Conservation (phyloP, 2,797 vertebrate genomes). For the Tympanoctomys barrerae region DNA sequence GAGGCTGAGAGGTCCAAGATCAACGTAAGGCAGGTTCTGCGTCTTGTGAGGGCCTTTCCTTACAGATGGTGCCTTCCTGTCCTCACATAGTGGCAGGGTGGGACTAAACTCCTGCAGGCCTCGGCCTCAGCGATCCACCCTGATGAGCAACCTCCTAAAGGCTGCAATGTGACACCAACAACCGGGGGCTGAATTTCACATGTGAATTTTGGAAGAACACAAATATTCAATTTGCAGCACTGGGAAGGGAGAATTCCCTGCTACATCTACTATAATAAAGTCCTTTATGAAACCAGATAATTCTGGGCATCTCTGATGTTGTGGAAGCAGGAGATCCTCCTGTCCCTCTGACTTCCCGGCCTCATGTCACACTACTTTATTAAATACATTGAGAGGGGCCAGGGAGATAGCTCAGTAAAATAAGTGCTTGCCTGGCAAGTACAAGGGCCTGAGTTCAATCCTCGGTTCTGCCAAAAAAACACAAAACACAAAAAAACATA, state of each 20-base stretch:
- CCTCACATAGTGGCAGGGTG: background rate
- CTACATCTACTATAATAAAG: slow-evolving; percentile 15
- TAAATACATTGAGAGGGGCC: background rate
- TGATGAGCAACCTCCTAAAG: background rate
- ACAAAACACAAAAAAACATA: too few relatives aligned
- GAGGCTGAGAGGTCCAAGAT: background rate
- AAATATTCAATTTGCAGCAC: background rate
- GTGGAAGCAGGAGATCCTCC: background rate
- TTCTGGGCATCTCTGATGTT: background rate
- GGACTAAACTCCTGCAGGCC: too few relatives aligned
- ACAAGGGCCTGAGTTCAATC: too few relatives aligned
- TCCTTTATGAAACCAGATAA: background rate
- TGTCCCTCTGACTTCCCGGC: background rate
- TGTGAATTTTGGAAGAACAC: background rate
- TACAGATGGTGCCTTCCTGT: background rate
- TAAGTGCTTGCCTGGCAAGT: too few relatives aligned
- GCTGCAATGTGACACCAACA: background rate
- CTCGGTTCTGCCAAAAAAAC: too few relatives aligned
- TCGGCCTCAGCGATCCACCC: background rate
- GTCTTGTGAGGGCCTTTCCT: background rate
- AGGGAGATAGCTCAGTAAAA: too few relatives aligned
- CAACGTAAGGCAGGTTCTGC: background rate
- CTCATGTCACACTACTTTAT: background rate
- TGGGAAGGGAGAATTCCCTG: background rate
- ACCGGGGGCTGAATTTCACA: background rate